Evolutionary conservation across 2,797 vertebrate species (phyloP), one percentile per base, ranked within the genome.

Genomic region (Xiphorhynchus erythropygius): DNA sequence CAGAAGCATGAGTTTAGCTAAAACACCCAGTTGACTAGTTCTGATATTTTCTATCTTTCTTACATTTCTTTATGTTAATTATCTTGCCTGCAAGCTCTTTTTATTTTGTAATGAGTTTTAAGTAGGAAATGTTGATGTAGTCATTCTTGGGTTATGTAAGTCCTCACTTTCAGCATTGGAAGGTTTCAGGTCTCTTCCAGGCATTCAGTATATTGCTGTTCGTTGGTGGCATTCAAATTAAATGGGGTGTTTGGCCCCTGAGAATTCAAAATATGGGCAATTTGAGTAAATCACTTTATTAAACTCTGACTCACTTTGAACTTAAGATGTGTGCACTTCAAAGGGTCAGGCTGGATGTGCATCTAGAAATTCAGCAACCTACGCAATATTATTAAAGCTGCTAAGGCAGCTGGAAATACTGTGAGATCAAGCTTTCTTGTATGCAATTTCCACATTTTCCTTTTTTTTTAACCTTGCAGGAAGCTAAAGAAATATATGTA

Each of bases 261-360:
- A 92, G 85, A 95, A 77, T 93, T 94, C 53, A 84, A 90, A 94
- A 85, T 76, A 44, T 15, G 50, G 62, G 16, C 55, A 89, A 89
- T 71, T 91, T 88, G 84, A 88, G 60, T 57, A 91, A 94, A 95
- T 84, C 47, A 44, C 56, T 85, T 93, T 84, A 57, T 92, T 96
- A 92, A 88, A 87, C 55, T 90, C n/a, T 87, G 49, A 50, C 65
- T 94, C 44, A 79, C 35, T 95, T 95, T 74, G 65, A 85, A 90
- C 53, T 85, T 89, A 55, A 87, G 41, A 77, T 18, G 32, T 47
- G 18, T 81, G 46, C 41, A 76, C 75, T 93, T 93, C 85, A 88
- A 78, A 95, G 90, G 63, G 78, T 94, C 74, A 70, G 85, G 25
- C 49, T 94, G 47, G 55, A 56, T 87, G 75, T 77, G 91, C 71